phyloP scores from a whole-genome alignment of 2,888 invertebrate genomes.

The Sisyra terminalis region DNA sequence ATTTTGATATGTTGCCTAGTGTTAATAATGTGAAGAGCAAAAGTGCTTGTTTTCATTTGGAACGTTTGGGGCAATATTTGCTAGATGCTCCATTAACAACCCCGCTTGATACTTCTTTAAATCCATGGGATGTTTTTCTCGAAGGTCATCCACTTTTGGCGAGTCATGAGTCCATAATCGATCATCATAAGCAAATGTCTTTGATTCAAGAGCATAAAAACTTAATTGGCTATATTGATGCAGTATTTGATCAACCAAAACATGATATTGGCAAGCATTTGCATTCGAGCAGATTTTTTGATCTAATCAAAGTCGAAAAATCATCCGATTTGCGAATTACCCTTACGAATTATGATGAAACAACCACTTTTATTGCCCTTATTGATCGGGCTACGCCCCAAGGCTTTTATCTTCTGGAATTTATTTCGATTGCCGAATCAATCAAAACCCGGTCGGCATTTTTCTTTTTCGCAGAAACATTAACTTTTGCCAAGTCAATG shows the following conservation, averaged over 20 bases:
- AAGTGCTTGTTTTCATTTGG: constrained; percentile 48
- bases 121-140: constrained; percentile 64
- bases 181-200: constrained; percentile 58
- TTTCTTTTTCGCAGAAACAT: constrained; percentile 29
- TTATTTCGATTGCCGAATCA: constrained; percentile 27
- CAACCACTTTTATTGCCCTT: constrained; percentile 31
- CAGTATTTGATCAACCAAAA: constrained; percentile 49
- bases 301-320: constrained; percentile 28
- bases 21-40: constrained; percentile 15
- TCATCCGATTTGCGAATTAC: constrained; percentile 17
- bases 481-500: constrained; percentile 15
- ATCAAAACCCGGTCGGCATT: constrained; percentile 32
- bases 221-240: constrained; percentile 45
- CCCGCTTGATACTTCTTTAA: constrained; percentile 50
- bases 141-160: constrained; percentile 54
- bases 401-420: constrained; percentile 33
- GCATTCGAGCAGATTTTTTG: constrained; percentile 32
- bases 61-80: constrained; percentile 82
- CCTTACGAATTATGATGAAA: constrained; percentile 18
- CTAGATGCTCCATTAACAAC: constrained; percentile 56
- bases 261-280: constrained; percentile 42
- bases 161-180: constrained; percentile 55
- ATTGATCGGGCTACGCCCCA: constrained; percentile 20
- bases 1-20: constrained; percentile 45
- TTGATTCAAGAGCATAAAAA: constrained; percentile 65